Evolutionary conservation across 2,113 vertebrate genomes (phyloP).

Genomic region (Oncorhynchus nerka): DNA sequence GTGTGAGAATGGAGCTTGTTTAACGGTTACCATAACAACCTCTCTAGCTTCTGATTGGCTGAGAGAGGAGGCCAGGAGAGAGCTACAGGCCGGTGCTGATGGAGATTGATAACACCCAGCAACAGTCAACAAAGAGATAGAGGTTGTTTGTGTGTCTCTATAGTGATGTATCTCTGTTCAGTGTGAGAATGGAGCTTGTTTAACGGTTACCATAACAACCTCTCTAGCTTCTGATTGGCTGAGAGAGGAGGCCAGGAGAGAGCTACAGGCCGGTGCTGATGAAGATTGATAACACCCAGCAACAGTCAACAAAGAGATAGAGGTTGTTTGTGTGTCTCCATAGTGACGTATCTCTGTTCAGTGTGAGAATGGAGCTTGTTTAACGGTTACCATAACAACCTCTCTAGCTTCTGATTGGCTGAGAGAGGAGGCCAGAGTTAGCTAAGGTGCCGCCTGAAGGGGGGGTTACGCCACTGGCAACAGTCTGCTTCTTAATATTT

Average conservation of each 20-base stretch:
- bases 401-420: too few relatives aligned
- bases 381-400: too few relatives aligned
- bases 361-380: too few relatives aligned
- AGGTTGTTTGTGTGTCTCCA: too few relatives aligned
- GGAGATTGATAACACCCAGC: too few relatives aligned
- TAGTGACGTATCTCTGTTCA: too few relatives aligned
- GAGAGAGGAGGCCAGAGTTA: conserved; percentile 56
- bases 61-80: conserved; percentile 36
- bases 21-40: conserved; percentile 66
- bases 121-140: not conserved
- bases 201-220: conserved; percentile 66
- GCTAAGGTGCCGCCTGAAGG: conserved; percentile 48
- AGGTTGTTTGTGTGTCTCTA: conserved; percentile 44
- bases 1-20: conserved; percentile 68
- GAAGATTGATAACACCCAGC: too few relatives aligned
- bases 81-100: too few relatives aligned
- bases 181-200: conserved; percentile 68
- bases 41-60: conserved; percentile 50
- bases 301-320: too few relatives aligned
- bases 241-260: conserved; percentile 34
- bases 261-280: too few relatives aligned
- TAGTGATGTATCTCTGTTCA: conserved; percentile 70
- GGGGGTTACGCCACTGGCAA: not conserved
- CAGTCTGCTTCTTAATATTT: not conserved
- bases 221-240: conserved; percentile 50